Evolutionary conservation across 2,888 invertebrate genomes (phyloP), one percentile per base, ranked within the genome.

Genomic region (Leuctra nigra): DNA sequence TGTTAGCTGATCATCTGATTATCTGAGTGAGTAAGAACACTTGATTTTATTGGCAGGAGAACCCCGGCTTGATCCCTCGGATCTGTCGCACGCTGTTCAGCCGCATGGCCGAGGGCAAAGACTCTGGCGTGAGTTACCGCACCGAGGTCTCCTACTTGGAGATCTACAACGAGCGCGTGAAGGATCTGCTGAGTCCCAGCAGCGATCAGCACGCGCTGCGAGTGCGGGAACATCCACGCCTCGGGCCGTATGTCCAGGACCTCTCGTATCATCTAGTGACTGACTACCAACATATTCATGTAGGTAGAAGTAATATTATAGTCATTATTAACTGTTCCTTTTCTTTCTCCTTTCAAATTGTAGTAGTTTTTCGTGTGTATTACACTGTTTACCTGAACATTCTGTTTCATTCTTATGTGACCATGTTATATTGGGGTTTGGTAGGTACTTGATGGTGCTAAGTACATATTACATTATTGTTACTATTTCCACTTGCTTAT

Each of bases 141-240:
- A 90, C 90, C 0, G 88, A 91, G 70, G 91, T 93, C 66, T 88
- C 87, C 69, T 91, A 89, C 72, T 74, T 89, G 62, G 90, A 91
- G 75, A 90, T 91, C 61, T 90, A 91, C 74, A 91, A 91, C 69
- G 91, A 91, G 72, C 77, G 84, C 58, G 90, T 91, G 0, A 82
- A 84, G 70, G 87, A 87, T 69, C 73, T 87, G 60, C 72, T 87
- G 55, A 77, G 82, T 9, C 70, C 75, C 25, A 73, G 70, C 39
- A 73, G 70, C 39, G 77, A 73, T 70, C 83, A 77, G 0, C 86
- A 88, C 71, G 84, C 84, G 1, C 75, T 91, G 4, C 76, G 84
- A 66, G 88, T 91, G 38, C 73, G 91, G 18, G 90, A 91, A 68
- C 89, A 91, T 71, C 87, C 89, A 0, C 83, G 81, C 62, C 74